Base-by-base conservation (phyloP, 2,888 invertebrate species). In the Ochlodes sylvanus region DNA sequence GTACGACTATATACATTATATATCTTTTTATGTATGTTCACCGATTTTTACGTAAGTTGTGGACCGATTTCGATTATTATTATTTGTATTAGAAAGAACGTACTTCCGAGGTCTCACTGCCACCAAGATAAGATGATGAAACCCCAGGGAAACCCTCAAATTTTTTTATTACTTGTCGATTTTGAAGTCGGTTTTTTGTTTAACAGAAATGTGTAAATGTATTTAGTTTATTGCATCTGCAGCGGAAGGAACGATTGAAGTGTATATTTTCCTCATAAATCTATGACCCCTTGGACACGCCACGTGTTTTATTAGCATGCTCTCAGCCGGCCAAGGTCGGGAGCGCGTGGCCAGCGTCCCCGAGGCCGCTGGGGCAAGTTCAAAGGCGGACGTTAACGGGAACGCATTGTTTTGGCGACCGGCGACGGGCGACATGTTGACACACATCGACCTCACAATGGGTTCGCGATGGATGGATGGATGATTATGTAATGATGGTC, bases 311-410 rank as follows among this genome's bases (percentile, higher is more conserved):
- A 62, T 62, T 62, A 10, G 50, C 52, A 17, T 44, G 61, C 55
- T 55, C 47, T 66, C 66, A 56, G 58, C 19, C 19, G 52, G 27
- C 10, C 65, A 58, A 58, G 32, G 50, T 63, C 60, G 61, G 52
- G 66, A 66, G 61, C 57, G 52, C 56, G 60, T 57, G 69, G 63
- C 65, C 63, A 70, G 63, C 69, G 63, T 47, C 50, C 12, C 17
- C 47, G 10, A 50, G 50, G 50, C 50, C 50, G 17, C 50, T 10
- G 60, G 57, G 60, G 61, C 70, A 63, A 70, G 70, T 68, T 70
- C 68, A 66, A 60, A 69, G 66, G 21, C 70, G 62, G 15, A 21
- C 34, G 44, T 42, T 55, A 63, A 69, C 65, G 60, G 68, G 44
- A 27, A 38, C 56, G 44, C 42, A 68, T 68, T 70, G 68, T 68